These are phyloP conservation scores for Sus cebifrons DNA, from an alignment of 2,797 vertebrate species.

Conservation along the genomic window DNA sequence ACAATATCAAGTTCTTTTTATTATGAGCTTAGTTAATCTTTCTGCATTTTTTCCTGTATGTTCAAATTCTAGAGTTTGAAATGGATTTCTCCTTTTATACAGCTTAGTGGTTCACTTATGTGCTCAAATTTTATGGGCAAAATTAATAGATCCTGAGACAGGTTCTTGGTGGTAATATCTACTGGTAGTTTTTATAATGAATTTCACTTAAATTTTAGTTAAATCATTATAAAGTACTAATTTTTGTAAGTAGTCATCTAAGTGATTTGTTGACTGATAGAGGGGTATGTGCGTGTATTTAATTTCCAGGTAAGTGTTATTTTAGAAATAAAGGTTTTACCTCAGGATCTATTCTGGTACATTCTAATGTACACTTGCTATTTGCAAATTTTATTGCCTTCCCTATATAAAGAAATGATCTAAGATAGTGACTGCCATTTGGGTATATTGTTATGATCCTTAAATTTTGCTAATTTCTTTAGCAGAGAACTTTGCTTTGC, in stretches of 20 bases:
- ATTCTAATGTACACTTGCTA: constrained; percentile 6
- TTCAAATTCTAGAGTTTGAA: constrained; percentile 75
- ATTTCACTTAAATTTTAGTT: constrained; percentile 50
- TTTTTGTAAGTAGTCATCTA: constrained; percentile 44
- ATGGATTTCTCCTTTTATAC: constrained; percentile 57
- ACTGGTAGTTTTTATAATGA: constrained; percentile 55
- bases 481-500: not conserved
- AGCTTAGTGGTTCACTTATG: constrained; percentile 42
- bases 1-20: constrained; percentile 80
- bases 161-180: not conserved
- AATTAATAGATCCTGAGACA: constrained; percentile 37
- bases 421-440: constrained; percentile 46
- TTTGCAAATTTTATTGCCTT: constrained; percentile 61
- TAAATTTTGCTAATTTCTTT: constrained; percentile 53
- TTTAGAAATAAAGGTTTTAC: constrained; percentile 17
- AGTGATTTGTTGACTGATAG: constrained; percentile 58
- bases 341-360: not conserved
- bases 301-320: constrained; percentile 55
- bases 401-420: constrained; percentile 23
- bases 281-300: not conserved
- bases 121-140: constrained; percentile 32
- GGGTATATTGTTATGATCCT: not conserved
- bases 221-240: constrained; percentile 46
- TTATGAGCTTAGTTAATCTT: constrained; percentile 83
- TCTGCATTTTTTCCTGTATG: constrained; percentile 61